A percentile compares a stretch with the other conserved stretches of the same genome.
Conservation (phyloP, 2,113 vertebrate genomes). For the Pelodiscus sinensis region DNA sequence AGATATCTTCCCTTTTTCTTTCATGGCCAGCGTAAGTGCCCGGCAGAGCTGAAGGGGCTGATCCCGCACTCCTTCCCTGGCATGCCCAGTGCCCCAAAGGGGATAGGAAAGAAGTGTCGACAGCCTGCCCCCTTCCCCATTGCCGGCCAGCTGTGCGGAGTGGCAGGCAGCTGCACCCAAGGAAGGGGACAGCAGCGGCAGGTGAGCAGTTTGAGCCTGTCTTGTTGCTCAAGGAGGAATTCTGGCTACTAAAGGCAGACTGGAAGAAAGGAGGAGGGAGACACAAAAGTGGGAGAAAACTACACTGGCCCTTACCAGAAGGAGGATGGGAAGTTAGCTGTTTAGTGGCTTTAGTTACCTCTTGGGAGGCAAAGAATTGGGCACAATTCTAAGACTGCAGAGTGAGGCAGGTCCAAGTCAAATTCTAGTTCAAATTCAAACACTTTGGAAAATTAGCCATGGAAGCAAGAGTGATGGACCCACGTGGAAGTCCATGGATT, state of each 20-base stretch:
- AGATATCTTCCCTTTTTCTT: not conserved
- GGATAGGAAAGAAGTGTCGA: not conserved
- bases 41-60: not conserved
- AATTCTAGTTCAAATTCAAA: not conserved
- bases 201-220: not conserved
- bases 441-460: not conserved
- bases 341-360: not conserved
- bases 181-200: not conserved
- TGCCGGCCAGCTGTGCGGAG: accelerated
- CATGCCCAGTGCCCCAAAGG: not conserved
- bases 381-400: not conserved
- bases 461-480: not conserved
- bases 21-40: not conserved
- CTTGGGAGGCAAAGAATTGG: not conserved
- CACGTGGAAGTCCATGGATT: not conserved
- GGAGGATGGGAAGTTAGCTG: not conserved
- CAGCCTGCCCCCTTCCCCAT: not conserved
- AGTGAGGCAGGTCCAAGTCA: not conserved
- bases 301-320: not conserved
- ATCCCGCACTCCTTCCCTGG: not conserved
- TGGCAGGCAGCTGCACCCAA: not conserved
- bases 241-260: not conserved
- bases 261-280: not conserved
- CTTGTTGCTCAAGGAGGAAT: not conserved
- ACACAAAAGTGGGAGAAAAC: not conserved